Conservation (phyloP, 2,113 vertebrate species). For the cat (Felis catus) region F.catus_Fca126_mat1.0 CM031411.1:22018501-22019000, state of each 20-base stretch:
- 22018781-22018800: neutral
- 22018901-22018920: neutral
- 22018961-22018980: neutral
- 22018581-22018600: neutral
- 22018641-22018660: neutral
- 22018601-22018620: neutral
- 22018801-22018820: constrained; percentile 7
- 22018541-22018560: neutral
- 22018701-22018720: neutral
- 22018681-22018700: neutral
- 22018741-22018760: neutral
- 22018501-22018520: neutral
- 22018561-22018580: neutral
- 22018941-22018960: neutral
- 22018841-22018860: neutral
- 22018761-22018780: neutral
- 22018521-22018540: neutral
- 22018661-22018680: neutral
- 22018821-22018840: neutral
- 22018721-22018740: neutral
- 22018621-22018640: neutral
- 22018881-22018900: neutral
- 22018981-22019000: neutral
- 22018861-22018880: neutral
- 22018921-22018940: neutral